phyloP scores from a whole-genome alignment of 92 coral and sea anemone species.

The Palythoa grandiflora region DNA sequence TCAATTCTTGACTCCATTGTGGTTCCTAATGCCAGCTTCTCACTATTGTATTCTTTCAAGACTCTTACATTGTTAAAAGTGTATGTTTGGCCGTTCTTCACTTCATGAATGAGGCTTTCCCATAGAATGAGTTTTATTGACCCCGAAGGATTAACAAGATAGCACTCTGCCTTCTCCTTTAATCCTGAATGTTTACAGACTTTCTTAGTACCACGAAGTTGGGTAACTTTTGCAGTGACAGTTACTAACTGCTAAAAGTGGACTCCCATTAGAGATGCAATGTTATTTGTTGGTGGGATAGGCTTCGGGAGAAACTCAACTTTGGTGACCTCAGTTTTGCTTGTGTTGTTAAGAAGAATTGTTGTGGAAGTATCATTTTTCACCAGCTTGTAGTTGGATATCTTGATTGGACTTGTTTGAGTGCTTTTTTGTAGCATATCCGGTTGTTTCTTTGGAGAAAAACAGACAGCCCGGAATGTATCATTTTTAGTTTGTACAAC shows the following conservation, averaged over 20 bases:
- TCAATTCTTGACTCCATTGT: too few relatives aligned
- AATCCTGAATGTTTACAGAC: slow-evolving; percentile 29
- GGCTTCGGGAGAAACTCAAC: slow-evolving; percentile 47
- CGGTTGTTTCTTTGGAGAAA: slow-evolving; percentile 54
- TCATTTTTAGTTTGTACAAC: slow-evolving; percentile 51
- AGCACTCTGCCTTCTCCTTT: slow-evolving; percentile 55
- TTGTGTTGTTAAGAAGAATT: slow-evolving; percentile 57
- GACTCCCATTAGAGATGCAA: slow-evolving; percentile 50
- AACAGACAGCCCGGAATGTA: slow-evolving; percentile 50
- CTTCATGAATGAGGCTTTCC: slow-evolving; percentile 58
- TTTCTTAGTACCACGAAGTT: slow-evolving; percentile 33
- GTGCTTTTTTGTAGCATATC: slow-evolving; percentile 46
- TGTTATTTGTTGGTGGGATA: slow-evolving; percentile 59
- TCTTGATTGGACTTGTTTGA: slow-evolving; percentile 50
- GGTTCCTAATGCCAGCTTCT: too few relatives aligned
- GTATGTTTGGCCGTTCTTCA: slow-evolving; percentile 57
- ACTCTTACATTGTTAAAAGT: slow-evolving; percentile 61
- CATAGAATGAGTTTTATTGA: slow-evolving; percentile 57
- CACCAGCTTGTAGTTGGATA: slow-evolving; percentile 38
- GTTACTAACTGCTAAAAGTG: slow-evolving; percentile 57
- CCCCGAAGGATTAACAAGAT: slow-evolving; percentile 48
- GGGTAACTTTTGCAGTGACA: slow-evolving; percentile 56
- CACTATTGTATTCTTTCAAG: slow-evolving; percentile 46
- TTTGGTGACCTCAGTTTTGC: slow-evolving; percentile 47
- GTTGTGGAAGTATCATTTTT: slow-evolving; percentile 44